Base-by-base conservation (phyloP, 2,797 vertebrate species). In the Sebastes iracundus region DNA sequence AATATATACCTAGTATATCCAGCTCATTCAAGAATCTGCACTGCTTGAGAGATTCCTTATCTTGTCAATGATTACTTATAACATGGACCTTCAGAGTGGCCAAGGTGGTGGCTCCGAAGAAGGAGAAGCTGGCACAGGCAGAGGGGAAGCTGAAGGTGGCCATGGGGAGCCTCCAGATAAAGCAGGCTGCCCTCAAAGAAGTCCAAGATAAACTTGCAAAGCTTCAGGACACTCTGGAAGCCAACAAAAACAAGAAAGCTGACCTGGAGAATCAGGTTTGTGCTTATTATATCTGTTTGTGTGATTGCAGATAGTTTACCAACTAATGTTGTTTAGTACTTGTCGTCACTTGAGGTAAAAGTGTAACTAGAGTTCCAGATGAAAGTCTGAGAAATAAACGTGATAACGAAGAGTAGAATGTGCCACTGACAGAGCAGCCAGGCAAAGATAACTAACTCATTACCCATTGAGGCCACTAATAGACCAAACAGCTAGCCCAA, bases 41-140 rank as follows among this genome's bases (percentile, higher is more conserved):
- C 5, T 9, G 1, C 6, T n/a, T 53, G 4, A 58, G 32, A 56
- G 23, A 4, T 16, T 66, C 22, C 13, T 61, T 52, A 32, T 55
- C 5, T 16, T 35, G 52, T 60, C 14, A 65, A 25, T 65, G 6
- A 46, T 16, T 28, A 42, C 23, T 56, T n/a, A 18, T 18, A 35
- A 71, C 53, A 66, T 30, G 3, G 18, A 63, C 67, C 87, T 79
- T 75, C 88, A 98, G 97, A 85, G 97, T 97, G 75, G 95, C 96
- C 77, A 97, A 98, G 93, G 96, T 97, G 18, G 97, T 98, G 58
- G 96, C 97, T 74, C 97, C 97, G 2, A 98, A 98, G 93, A 97
- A 97, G 91, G 88, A 96, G 56, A 98, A 98, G 80, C 90, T 97
- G 77, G 94, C 92, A 32, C 65, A 94, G 64, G 97, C 97, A 2